Evolutionary conservation across 92 coral and sea anemone species (phyloP).

Genomic region (Siderastrea radians): DNA sequence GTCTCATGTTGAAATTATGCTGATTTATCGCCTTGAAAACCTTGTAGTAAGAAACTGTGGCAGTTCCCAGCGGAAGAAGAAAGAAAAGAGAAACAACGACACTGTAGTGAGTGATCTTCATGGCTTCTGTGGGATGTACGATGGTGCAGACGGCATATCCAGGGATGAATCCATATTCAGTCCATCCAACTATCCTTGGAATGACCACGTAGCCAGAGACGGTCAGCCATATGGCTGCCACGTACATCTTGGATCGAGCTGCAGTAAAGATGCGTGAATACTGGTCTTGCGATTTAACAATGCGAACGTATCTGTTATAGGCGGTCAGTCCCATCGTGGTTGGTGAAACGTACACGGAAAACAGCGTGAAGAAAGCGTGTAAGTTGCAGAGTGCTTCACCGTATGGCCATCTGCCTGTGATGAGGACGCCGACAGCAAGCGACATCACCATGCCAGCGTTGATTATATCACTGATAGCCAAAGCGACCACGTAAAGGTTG

Average conservation of each 20-base stretch:
- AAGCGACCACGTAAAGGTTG: slow-evolving; percentile 19
- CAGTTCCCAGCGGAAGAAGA: slow-evolving; percentile 4
- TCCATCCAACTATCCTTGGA: slow-evolving; percentile 34
- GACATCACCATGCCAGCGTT: slow-evolving; percentile 35
- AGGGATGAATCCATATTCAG: slow-evolving; percentile 30
- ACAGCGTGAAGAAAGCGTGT: slow-evolving; percentile 48
- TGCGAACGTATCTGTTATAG: slow-evolving; percentile 45
- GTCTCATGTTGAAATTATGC: slow-evolving; percentile 42
- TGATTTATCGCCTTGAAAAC: slow-evolving; percentile 26
- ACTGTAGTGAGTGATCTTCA: slow-evolving; percentile 16
- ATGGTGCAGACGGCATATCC: slow-evolving; percentile 40
- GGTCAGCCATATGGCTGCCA: slow-evolving; percentile 31
- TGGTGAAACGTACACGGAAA: slow-evolving; percentile 44
- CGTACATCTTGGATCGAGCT: slow-evolving; percentile 1
- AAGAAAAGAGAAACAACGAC: slow-evolving; percentile 19
- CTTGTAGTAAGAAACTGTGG: slow-evolving; percentile 41
- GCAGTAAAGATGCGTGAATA: slow-evolving; percentile 28
- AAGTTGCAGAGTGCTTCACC: slow-evolving; percentile 10
- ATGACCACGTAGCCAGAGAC: slow-evolving; percentile 38
- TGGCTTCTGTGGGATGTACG: slow-evolving; percentile 12
- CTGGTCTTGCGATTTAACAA: slow-evolving; percentile 18
- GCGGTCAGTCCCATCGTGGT: slow-evolving; percentile 51
- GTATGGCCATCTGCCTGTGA: slow-evolving; percentile 32
- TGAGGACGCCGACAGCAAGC: slow-evolving; percentile 7
- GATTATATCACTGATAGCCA: slow-evolving; percentile 40